Evolutionary conservation across 2,113 vertebrate genomes (phyloP).

Genomic region (Prunella fulvescens): DNA sequence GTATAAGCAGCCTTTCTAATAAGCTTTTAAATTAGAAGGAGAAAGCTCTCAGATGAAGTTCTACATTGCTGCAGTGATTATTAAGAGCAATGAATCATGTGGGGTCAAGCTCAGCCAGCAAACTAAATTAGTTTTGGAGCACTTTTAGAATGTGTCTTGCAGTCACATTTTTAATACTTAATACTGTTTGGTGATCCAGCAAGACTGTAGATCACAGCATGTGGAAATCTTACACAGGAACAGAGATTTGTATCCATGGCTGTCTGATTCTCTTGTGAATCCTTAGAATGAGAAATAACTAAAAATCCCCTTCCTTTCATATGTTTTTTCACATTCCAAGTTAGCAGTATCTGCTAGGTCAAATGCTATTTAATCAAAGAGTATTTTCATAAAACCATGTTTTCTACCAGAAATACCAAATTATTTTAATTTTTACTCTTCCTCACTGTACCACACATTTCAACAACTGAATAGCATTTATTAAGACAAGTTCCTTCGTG

Average conservation of each 20-base stretch:
- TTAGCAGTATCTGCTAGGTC: neutral
- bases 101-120: neutral
- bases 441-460: neutral
- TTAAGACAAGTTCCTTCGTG: neutral
- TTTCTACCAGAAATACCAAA: neutral
- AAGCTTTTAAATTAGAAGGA: conserved; percentile 61
- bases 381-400: neutral
- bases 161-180: neutral
- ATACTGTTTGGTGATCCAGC: neutral
- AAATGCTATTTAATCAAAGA: neutral
- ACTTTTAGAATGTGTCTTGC: neutral
- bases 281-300: neutral
- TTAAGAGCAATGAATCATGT: neutral
- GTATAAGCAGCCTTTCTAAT: conserved; percentile 58
- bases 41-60: conserved; percentile 45
- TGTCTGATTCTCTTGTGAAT: neutral
- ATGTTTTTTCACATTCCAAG: neutral
- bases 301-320: neutral
- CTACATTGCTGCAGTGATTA: conserved; percentile 45
- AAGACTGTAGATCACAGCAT: neutral
- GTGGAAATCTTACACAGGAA: neutral
- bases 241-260: neutral
- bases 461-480: neutral
- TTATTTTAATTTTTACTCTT: neutral
- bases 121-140: neutral